Evolutionary conservation across 1,140 invertebrate genomes (phyloP), one percentile per base, ranked within the genome.

Genomic region (Neodiprion fabricii): DNA sequence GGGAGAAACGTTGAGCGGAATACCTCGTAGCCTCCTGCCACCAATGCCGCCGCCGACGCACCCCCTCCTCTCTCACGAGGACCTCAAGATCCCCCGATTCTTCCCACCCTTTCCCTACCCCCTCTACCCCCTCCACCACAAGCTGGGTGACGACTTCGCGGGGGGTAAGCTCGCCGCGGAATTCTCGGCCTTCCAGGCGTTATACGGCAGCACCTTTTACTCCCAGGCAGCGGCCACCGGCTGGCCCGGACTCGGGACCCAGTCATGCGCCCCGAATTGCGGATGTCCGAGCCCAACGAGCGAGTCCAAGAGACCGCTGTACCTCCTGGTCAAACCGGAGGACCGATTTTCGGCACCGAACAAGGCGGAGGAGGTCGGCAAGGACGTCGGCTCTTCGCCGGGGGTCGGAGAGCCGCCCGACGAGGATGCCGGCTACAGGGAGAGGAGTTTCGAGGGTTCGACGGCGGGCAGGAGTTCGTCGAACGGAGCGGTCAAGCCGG

Each of bases 31-130:
- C 48, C 84, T 93, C 53, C 85, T 93, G 40, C 92, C 92, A 0
- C 90, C 92, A 0, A 82, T 93, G n/a, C 88, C 90, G 1, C 89
- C 90, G 12, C 91, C 89, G 0, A 74, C 83, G 14, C 88, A 91
- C 80, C 88, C 91, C 14, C 87, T 92, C 9, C 83, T 93, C 10
- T 83, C 89, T 74, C 89, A 93, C 76, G 86, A 89, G n/a, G 92
- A 93, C 72, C 88, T 93, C 10, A 94, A 94, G 76, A 90, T 94
- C 49, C 89, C 92, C 1, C 85, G 92, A 40, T 88, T 94, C 71
- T 94, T 94, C 76, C 93, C 93, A 0, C 92, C 93, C 0, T 90
- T 94, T 76, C 92, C 93, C 0, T 94, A 94, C 78, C 91, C 91
- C 0, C 90, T 94, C 49, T 94, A 94, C 76, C 92, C 93, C 0